These are phyloP conservation scores for Synergus japonicus DNA, from an alignment of 2,888 invertebrate species.

Conservation along the genomic window DNA sequence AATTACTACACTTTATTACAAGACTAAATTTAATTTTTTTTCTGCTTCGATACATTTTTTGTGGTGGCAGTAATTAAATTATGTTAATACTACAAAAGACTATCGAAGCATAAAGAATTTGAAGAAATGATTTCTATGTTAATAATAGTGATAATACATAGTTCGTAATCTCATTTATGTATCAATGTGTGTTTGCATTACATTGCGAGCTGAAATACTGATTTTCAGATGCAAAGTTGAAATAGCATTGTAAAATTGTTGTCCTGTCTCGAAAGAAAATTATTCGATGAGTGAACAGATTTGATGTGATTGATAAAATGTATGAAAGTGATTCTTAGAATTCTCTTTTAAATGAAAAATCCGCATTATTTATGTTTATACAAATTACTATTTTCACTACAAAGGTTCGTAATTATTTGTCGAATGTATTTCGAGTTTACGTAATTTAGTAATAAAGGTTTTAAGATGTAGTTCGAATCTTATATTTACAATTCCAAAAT, in stretches of 20 bases:
- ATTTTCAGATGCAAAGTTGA: neutral
- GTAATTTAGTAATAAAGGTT: constrained; percentile 44
- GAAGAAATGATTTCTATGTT: neutral
- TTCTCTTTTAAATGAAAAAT: neutral
- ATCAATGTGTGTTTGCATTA: constrained; percentile 10
- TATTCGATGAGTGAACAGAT: constrained; percentile 43
- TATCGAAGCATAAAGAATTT: constrained; percentile 28
- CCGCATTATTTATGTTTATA: constrained; percentile 32
- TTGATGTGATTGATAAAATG: constrained; percentile 44
- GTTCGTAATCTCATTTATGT: constrained; percentile 33
- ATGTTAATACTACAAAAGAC: constrained; percentile 46
- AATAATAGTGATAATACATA: neutral
- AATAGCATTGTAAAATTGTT: neutral
- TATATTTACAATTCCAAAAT: neutral
- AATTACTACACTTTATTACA: neutral
- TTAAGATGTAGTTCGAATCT: neutral
- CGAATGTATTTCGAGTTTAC: constrained; percentile 30
- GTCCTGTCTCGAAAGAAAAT: neutral
- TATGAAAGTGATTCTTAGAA: constrained; percentile 41
- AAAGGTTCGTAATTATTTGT: constrained; percentile 26
- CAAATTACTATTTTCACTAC: constrained; percentile 33
- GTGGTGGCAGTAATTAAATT: neutral
- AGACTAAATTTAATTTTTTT: neutral
- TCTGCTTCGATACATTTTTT: neutral
- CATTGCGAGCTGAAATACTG: neutral